Conservation (phyloP, 2,888 invertebrate genomes). For the Acanthococcus lagerstroemiae region DNA sequence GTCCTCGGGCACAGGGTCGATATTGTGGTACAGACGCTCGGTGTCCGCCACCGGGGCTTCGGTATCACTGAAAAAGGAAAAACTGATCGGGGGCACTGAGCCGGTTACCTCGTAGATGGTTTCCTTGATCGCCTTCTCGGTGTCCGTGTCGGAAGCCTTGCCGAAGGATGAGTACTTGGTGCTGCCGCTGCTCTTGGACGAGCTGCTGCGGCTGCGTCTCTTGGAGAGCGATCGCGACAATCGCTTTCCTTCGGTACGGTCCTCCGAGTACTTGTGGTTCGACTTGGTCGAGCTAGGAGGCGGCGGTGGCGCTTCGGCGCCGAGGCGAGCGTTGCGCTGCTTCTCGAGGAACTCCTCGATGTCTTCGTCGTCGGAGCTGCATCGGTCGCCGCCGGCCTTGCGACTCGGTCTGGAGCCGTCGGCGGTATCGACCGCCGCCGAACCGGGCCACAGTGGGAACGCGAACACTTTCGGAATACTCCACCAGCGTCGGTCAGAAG, state of each 20-base stretch:
- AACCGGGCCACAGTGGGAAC: slow-evolving; percentile 20
- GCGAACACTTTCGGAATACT: slow-evolving; percentile 32
- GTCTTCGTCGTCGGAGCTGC: slow-evolving; percentile 25
- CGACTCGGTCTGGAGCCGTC: background rate
- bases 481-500: slow-evolving; percentile 34
- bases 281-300: too few species aligned
- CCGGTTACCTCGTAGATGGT: slow-evolving; percentile 25
- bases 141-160: slow-evolving; percentile 14
- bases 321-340: slow-evolving; percentile 21
- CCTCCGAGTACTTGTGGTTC: background rate
- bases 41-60: background rate
- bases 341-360: slow-evolving; percentile 28
- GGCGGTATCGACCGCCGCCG: background rate
- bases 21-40: background rate
- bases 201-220: slow-evolving; percentile 4
- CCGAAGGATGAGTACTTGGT: slow-evolving; percentile 19
- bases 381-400: too few species aligned
- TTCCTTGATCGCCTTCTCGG: slow-evolving; percentile 24
- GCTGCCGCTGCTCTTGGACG: slow-evolving; percentile 14
- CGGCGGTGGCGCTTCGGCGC: background rate
- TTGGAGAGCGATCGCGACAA: background rate
- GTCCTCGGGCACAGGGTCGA: background rate
- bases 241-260: background rate
- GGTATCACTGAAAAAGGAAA: slow-evolving; percentile 5
- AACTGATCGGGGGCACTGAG: background rate